Base-by-base conservation (phyloP, 2,797 vertebrate species). In the Cichlasoma orientale region DNA sequence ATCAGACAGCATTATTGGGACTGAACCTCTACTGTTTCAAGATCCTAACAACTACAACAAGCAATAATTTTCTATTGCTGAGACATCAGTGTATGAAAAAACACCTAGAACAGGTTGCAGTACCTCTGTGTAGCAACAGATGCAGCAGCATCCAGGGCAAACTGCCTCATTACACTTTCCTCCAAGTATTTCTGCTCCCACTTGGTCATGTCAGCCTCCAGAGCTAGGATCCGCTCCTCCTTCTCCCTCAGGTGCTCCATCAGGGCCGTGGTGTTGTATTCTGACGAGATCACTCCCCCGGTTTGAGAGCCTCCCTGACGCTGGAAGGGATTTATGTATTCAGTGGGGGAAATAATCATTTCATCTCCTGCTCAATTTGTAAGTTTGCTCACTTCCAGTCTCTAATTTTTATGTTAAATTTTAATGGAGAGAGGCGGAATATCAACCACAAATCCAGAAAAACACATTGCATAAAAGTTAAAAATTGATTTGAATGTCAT, bases 141-240 rank as follows among this genome's bases (percentile, higher is more conserved):
- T 0, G 98, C 98, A 0, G 98, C 98, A 2, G 98, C 97, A 76
- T 99, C 98, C 88, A 99, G 90, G 61, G 98, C 98, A 56, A 99
- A 99, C 95, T 99, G 98, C 81, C 98, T 96, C 98, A 99, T 99
- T 86, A 99, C 98, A 0, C 97, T 99, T 92, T 99, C 98, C 90
- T 99, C 98, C 91, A 99, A 91, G 89, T 99, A 99, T 23, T 99
- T 99, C 93, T 99, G 98, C 58, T 99, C 98, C 98, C 98, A 99
- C 89, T 99, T 99, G 75, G 98, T 99, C 98, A 99, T 99, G 93
- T 99, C 98, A 0, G 98, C 98, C 92, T 99, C 98, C 91, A 99
- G 94, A 47, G 98, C 98, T 58, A 99, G 94, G 83, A 99, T 99
- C 18, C 97, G 93, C 83, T 99, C 98, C 33, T 99, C 98, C 88